Base-by-base conservation (phyloP, 2,888 invertebrate genomes). In the Xanthorhoe designata region DNA sequence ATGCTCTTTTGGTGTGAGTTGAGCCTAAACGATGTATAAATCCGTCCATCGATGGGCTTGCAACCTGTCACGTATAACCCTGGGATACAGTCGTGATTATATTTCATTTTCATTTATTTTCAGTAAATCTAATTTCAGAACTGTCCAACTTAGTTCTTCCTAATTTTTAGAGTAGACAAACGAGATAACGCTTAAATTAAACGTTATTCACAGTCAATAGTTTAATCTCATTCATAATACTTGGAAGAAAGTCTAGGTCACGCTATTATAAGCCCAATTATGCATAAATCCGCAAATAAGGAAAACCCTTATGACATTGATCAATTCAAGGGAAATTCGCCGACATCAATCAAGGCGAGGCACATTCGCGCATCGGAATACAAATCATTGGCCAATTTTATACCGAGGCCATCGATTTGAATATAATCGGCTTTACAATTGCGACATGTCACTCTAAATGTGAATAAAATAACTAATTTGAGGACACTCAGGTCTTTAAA, bases 381-480 rank as follows among this genome's bases (percentile, higher is more conserved):
- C 64, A 64, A 70, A 72, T 69, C 66, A 68, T 58, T 63, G 32
- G 18, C 56, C 32, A 64, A 68, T 68, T 61, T 59, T 42, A 42
- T 59, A 54, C 35, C 71, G 60, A 73, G 72, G 72, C 29, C 68
- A 15, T 19, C n/a, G 7, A 70, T 72, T 70, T 73, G 69, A 69
- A 71, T 72, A 66, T 54, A 66, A 57, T 55, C 57, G 64, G 57
- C 32, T 67, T 64, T 69, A 63, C 64, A 60, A 67, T 54, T 59
- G 55, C 61, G 61, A 67, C 65, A 67, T 63, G 59, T 45, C 32
- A 32, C 17, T 29, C 53, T 50, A 51, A 51, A 51, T 52, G 51
- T 52, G 45, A 13, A 57, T 51, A 17, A 38, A 45, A 57, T 42
- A 57, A 57, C 8, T 17, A 42, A 56, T 24, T 38, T 17, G 54